phyloP scores from a whole-genome alignment of 2,113 vertebrate species.

The Delphinapterus leucas region DNA sequence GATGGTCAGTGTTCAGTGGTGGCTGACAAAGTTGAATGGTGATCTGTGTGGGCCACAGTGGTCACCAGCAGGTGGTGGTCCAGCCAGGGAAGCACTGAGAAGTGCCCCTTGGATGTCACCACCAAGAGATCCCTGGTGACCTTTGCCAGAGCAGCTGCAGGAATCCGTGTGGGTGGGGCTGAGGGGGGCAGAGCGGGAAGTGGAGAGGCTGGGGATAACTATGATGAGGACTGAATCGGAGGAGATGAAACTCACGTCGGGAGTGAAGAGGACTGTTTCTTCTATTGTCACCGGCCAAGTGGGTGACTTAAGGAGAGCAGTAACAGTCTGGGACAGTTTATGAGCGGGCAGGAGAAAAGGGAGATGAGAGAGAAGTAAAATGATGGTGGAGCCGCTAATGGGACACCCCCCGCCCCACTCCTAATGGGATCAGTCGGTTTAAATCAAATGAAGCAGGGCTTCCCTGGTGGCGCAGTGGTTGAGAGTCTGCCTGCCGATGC shows the following conservation, averaged over 20 bases:
- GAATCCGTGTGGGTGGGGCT: background rate
- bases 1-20: background rate
- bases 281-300: background rate
- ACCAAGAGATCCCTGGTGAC: background rate
- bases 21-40: background rate
- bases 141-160: background rate
- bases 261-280: background rate
- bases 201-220: background rate
- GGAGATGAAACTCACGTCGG: background rate
- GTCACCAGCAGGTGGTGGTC: background rate
- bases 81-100: background rate
- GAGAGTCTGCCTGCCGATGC: no score
- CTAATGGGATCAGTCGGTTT: background rate
- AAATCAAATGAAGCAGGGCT: background rate
- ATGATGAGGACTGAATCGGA: background rate
- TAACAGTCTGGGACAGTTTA: no score
- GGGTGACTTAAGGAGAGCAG: background rate
- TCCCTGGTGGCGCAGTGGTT: no score
- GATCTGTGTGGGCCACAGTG: background rate
- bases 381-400: background rate
- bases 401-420: no score
- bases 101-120: background rate
- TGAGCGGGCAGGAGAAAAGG: background rate
- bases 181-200: rapidly evolving
- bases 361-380: background rate